Conservation (phyloP, 1,140 invertebrate species). For the Lasaia peninsularis region DNA sequence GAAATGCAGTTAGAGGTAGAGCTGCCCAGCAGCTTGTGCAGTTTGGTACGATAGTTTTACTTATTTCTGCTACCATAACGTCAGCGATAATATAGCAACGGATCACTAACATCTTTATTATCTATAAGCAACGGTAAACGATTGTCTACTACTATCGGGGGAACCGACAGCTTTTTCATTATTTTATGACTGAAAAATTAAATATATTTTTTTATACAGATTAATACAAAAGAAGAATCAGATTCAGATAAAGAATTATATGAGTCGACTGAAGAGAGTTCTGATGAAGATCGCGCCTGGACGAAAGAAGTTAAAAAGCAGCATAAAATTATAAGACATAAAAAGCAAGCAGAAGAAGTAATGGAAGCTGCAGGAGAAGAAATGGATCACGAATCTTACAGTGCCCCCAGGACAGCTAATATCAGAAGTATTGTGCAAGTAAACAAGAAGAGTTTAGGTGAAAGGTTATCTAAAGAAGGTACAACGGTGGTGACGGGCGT, state of each 20-base stretch:
- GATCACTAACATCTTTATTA: too few species aligned
- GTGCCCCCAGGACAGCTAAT: slow-evolving; percentile 38
- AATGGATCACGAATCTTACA: slow-evolving; percentile 37
- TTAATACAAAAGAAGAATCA: slow-evolving; percentile 54
- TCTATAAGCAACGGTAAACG: neutral
- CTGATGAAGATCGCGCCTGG: slow-evolving; percentile 89
- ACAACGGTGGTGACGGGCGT: slow-evolving; percentile 78
- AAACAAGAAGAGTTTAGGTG: slow-evolving; percentile 83
- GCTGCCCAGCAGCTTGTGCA: too few species aligned
- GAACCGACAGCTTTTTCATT: neutral
- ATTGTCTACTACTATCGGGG: too few species aligned
- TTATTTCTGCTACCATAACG: too few species aligned
- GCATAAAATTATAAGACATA: slow-evolving; percentile 71
- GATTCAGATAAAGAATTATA: slow-evolving; percentile 72
- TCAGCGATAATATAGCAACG: too few species aligned
- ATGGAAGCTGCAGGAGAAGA: slow-evolving; percentile 37
- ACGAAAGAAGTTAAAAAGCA: slow-evolving; percentile 88
- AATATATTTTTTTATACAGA: slow-evolving; percentile 32
- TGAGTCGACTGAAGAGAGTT: slow-evolving; percentile 74
- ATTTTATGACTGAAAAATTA: too few species aligned
- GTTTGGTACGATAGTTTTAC: too few species aligned
- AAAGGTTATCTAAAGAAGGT: slow-evolving; percentile 81
- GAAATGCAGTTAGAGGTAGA: too few species aligned
- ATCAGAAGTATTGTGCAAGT: slow-evolving; percentile 59
- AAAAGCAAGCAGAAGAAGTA: slow-evolving; percentile 57